Conservation (phyloP, 2,888 invertebrate species). For the Tachina grossa region DNA sequence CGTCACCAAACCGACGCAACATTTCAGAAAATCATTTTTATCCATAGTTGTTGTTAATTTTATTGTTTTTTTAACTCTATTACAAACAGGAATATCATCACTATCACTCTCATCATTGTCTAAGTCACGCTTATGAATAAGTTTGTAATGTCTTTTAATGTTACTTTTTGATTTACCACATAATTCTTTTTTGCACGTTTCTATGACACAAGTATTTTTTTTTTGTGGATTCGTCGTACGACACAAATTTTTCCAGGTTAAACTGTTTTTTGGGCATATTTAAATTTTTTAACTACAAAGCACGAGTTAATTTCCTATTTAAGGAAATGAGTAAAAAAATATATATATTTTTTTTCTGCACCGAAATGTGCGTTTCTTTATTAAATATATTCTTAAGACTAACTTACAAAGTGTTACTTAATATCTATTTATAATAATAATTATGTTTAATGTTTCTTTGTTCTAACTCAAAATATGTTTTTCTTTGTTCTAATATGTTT, state of each 20-base stretch:
- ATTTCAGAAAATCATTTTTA: conserved; percentile 48
- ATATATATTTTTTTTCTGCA: too few species aligned
- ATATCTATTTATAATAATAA: too few species aligned
- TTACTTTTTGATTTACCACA: conserved; percentile 13
- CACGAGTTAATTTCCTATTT: too few species aligned
- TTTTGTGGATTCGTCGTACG: conserved; percentile 6
- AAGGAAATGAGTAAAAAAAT: too few species aligned
- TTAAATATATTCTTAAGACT: too few species aligned
- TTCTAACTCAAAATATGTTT: too few species aligned
- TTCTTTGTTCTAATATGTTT: too few species aligned
- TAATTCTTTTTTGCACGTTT: conserved; percentile 36
- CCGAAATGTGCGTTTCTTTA: too few species aligned
- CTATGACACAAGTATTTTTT: conserved; percentile 37
- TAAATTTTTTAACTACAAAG: too few species aligned
- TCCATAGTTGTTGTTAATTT: conserved; percentile 17
- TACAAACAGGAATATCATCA: not conserved
- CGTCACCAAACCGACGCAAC: conserved; percentile 54
- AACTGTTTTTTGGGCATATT: not conserved
- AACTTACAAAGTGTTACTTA: too few species aligned
- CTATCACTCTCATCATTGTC: conserved; percentile 27
- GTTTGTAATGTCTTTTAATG: conserved; percentile 42
- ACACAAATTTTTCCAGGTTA: conserved; percentile 2
- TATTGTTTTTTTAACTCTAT: not conserved
- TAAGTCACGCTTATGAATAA: conserved; percentile 30
- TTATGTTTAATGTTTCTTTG: too few species aligned